phyloP scores from a whole-genome alignment of 2,888 invertebrate species.

The Nephrotoma guestfalica region DNA sequence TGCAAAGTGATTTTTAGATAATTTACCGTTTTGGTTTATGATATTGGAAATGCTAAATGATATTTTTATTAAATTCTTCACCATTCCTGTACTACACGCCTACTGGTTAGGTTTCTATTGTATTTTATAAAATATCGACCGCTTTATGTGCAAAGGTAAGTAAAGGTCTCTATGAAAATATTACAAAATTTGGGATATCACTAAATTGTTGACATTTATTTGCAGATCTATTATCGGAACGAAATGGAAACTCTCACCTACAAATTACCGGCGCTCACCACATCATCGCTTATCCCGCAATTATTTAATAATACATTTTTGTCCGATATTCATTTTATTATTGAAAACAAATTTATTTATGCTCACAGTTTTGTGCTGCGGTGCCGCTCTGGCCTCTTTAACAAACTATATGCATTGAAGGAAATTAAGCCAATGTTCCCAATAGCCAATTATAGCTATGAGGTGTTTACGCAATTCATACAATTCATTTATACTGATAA shows the following conservation, averaged over 20 bases:
- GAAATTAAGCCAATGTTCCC: neutral
- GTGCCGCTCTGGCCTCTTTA: neutral
- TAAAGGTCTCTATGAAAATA: no score
- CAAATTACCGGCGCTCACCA: neutral
- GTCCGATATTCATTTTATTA: neutral
- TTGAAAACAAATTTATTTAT: neutral
- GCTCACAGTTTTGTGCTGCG: neutral
- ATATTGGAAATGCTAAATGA: no score
- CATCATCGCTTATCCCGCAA: neutral
- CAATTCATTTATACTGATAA: neutral
- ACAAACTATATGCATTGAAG: neutral
- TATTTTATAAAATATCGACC: neutral
- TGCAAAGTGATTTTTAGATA: no score
- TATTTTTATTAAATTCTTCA: no score
- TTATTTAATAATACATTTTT: neutral
- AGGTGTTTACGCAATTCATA: neutral
- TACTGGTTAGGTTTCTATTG: neutral
- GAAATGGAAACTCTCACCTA: neutral
- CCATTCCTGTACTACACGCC: neutral
- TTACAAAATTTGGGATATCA: no score
- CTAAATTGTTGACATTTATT: no score
- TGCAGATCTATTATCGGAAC: no score
- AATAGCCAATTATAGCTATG: neutral
- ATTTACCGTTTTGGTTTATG: no score
- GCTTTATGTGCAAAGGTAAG: no score